Evolutionary conservation across 2,888 invertebrate genomes (phyloP), one percentile per base, ranked within the genome.

Genomic region (Panorpa germanica): DNA sequence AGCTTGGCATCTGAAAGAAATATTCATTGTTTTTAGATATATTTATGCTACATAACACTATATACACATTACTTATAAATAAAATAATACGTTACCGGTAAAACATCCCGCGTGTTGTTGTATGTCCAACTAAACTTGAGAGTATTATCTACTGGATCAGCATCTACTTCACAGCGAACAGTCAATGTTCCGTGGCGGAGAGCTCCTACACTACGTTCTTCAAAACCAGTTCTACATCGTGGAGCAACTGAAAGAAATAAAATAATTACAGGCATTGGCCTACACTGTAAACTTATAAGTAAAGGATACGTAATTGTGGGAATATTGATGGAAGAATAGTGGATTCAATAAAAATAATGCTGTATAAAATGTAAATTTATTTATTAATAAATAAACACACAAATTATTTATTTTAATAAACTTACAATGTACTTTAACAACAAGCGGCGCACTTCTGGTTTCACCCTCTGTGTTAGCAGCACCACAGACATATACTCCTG

Each of bases 71-170:
- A n/a, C n/a, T n/a, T n/a, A n/a, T n/a, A n/a, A n/a, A n/a, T n/a
- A 9, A 22, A 18, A 10, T 9, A 28, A 23, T 11, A 22, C 29
- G 58, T 52, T 47, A 81, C 71, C 34, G 80, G 77, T 34, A 74
- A 59, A 29, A 81, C 78, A 47, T 75, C 74, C 38, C 65, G 65
- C 18, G 77, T 76, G 16, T 74, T 75, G 49, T 82, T 82, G 49
- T 76, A 81, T 8, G 82, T 82, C 83, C 83, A 83, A 40, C 75
- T 78, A 50, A 82, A 83, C 41, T 72, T 62, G 20, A 76, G 55
- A 0, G 66, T 63, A 0, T 63, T 66, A 31, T 70, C 70, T 11
- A 66, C 61, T 1, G 82, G 77, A 25, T 78, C 71, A 0, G 86
- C 77, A 37, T 78, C 73, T 29, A 88, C 80, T 37, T 82, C 76